Conservation (phyloP, 2,797 vertebrate genomes). For the Sandelia bainsii region DNA sequence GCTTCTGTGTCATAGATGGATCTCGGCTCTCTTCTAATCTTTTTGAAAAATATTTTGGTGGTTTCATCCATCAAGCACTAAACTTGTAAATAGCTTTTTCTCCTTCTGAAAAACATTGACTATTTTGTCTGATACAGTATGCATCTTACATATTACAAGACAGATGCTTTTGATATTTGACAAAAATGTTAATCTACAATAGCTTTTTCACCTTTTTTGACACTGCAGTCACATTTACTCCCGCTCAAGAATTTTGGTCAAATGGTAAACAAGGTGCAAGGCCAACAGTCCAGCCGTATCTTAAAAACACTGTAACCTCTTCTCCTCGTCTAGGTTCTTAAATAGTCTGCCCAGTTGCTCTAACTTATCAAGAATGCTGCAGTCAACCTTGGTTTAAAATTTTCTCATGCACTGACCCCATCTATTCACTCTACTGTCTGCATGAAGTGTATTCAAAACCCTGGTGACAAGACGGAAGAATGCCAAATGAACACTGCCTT, state of each 20-base stretch:
- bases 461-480: constrained; percentile 29
- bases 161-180: neutral
- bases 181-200: neutral
- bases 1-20: neutral
- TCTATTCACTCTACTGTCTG: constrained; percentile 15
- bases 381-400: constrained; percentile 33
- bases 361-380: constrained; percentile 30
- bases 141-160: neutral
- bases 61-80: neutral
- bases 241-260: neutral
- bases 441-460: constrained; percentile 43
- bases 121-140: neutral
- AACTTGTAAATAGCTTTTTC: neutral
- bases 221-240: neutral
- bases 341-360: constrained; percentile 20
- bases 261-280: neutral
- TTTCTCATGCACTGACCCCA: constrained; percentile 20
- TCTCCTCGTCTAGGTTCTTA: constrained; percentile 16
- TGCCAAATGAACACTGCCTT: constrained; percentile 30
- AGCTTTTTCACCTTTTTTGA: neutral
- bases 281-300: neutral
- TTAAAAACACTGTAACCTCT: neutral
- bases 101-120: neutral
- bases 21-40: neutral
- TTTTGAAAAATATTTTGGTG: neutral